Percentiles rank a stretch among this genome's conserved stretches.
Conservation (phyloP, 2,888 invertebrate species). For the Andrena camellia region DNA sequence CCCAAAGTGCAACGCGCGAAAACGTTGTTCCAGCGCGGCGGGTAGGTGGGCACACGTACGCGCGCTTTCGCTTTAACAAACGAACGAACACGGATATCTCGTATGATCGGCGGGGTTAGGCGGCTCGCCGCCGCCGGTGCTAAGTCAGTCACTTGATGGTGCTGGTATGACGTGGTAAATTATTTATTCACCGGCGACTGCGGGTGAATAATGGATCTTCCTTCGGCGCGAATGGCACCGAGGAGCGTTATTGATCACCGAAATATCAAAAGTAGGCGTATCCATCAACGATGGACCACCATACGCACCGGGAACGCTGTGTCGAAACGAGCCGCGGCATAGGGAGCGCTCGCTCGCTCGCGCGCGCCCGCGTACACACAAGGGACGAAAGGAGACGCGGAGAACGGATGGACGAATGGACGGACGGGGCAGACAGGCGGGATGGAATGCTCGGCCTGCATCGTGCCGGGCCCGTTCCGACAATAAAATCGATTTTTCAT, state of each 20-base stretch:
- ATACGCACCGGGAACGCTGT: conserved; percentile 43
- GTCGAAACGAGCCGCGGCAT: conserved; percentile 49
- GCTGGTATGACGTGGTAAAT: conserved; percentile 80
- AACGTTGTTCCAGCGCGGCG: not conserved
- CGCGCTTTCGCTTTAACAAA: conserved; percentile 25
- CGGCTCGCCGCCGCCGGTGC: conserved; percentile 61
- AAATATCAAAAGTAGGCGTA: conserved; percentile 82
- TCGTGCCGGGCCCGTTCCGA: conserved; percentile 55
- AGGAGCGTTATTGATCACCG: conserved; percentile 81
- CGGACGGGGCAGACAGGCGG: conserved; percentile 47
- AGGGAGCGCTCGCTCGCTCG: not conserved
- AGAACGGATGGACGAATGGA: conserved; percentile 40
- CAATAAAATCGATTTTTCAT: conserved; percentile 77
- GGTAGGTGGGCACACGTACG: not conserved
- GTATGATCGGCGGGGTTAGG: conserved; percentile 53
- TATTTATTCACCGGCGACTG: conserved; percentile 82
- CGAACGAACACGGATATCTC: conserved; percentile 45
- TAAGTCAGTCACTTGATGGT: conserved; percentile 74
- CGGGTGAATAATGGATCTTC: conserved; percentile 80
- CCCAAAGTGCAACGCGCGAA: not conserved
- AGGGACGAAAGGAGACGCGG: conserved; percentile 16
- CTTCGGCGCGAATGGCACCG: conserved; percentile 75
- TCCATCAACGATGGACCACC: conserved; percentile 78
- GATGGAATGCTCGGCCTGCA: conserved; percentile 65
- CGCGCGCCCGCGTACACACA: conserved; percentile 17